These are phyloP conservation scores for Xiphydria camelus DNA, from an alignment of 2,888 invertebrate genomes.

Conservation along the genomic window DNA sequence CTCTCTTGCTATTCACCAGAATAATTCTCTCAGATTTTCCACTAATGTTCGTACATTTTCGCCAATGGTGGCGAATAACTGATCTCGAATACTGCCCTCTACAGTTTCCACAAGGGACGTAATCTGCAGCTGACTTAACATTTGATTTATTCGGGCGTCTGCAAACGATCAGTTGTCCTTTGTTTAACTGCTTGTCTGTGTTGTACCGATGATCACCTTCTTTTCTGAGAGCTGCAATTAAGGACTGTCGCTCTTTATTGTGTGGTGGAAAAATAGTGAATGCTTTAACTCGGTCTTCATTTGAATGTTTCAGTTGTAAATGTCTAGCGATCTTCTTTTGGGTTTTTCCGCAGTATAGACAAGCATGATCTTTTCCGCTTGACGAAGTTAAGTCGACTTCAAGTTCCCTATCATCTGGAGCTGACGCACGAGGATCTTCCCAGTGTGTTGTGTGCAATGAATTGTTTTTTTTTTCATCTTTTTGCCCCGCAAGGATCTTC, in stretches of 20 bases:
- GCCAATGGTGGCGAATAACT: constrained; percentile 19
- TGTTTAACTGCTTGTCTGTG: constrained; percentile 9
- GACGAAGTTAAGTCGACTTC: too few species aligned
- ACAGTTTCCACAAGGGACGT: constrained; percentile 20
- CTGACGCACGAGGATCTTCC: too few species aligned
- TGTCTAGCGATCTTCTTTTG: constrained; percentile 19
- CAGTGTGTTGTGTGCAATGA: too few species aligned
- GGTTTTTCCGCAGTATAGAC: constrained; percentile 16
- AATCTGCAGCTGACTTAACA: constrained; percentile 13
- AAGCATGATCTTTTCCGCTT: constrained; percentile 22
- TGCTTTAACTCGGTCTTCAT: constrained; percentile 21
- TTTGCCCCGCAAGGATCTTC: too few species aligned
- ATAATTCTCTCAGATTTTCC: constrained; percentile 12
- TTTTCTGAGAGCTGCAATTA: constrained; percentile 13
- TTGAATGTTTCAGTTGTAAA: constrained; percentile 9
- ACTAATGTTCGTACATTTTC: constrained; percentile 15
- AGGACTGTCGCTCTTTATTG: constrained; percentile 9
- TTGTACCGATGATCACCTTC: constrained; percentile 16
- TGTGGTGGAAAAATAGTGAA: constrained; percentile 9
- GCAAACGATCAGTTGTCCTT: constrained; percentile 12
- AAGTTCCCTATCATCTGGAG: too few species aligned
- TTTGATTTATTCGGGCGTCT: constrained; percentile 3
- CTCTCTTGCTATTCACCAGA: constrained; percentile 10
- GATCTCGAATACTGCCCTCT: constrained; percentile 20
- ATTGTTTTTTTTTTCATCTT: too few species aligned